Evolutionary conservation across 2,797 vertebrate species (phyloP), one percentile per base, ranked within the genome.

Genomic region (Sebastes iracundus): DNA sequence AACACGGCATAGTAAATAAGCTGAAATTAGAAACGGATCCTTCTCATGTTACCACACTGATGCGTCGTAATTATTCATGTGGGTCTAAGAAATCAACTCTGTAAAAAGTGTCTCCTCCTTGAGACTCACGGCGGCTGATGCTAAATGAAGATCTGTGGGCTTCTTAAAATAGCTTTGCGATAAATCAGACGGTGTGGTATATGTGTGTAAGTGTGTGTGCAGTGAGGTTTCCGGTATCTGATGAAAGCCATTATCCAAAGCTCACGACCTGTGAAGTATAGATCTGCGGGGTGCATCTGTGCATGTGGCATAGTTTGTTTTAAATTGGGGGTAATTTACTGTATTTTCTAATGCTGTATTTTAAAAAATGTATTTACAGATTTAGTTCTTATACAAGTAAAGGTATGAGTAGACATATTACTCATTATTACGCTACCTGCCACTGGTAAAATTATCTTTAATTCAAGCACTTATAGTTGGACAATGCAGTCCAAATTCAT

Each of bases 131-230:
- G 76, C 18, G 76, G 75, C 72, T 75, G 83, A 79, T 87, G 35
- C 79, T 84, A 75, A 91, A 91, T 88, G 82, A 92, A 90, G 90
- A 88, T 89, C 71, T 77, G 85, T 81, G 72, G 66, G 61, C 20
- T 6, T 88, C 91, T 92, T 91, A 89, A 92, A 94, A 94, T 94
- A 93, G 90, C 84, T 68, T 75, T 71, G 80, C 56, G 70, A 91
- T 93, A 90, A 88, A 92, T 92, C 81, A 81, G 20, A 79, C 53
- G 63, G 71, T 80, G 86, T 71, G 65, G 2, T 53, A 14, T 68
- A 33, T 65, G 83, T 75, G 73, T 68, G 33, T 28, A 8, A 62
- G 70, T 72, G 63, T 62, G 72, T 25, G 77, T n/a, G 53, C 10
- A 53, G 33, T 28, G 69, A 59, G 60, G 72, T 64, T 77, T 79